A percentile compares a stretch with the other conserved stretches of the same genome.
phyloP scores from a whole-genome alignment of 2,797 vertebrate species.

The Danio choprae region DNA sequence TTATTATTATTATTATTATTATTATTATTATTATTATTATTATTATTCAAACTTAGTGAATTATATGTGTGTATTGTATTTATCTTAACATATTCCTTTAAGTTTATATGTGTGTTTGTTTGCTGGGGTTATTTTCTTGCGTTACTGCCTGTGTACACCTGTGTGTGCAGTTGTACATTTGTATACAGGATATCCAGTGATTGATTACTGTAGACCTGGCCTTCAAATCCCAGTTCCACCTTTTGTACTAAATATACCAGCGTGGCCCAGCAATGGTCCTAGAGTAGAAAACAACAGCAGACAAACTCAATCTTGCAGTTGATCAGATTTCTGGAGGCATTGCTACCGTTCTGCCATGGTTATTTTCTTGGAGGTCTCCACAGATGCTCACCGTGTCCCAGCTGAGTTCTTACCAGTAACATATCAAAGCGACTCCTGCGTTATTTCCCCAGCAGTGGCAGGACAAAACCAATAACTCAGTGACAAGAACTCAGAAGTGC shows the following conservation, averaged over 20 bases:
- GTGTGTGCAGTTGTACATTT: constrained; percentile 51
- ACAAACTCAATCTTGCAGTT: constrained; percentile 44
- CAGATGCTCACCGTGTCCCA: constrained; percentile 36
- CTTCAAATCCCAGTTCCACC: constrained; percentile 66
- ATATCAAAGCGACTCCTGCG: constrained; percentile 36
- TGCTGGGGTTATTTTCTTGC: too few species aligned
- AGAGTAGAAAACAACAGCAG: constrained; percentile 55
- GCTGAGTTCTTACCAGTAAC: constrained; percentile 28
- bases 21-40: too few species aligned
- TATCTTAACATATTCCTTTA: too few species aligned
- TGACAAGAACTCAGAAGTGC: constrained; percentile 27
- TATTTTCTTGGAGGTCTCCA: constrained; percentile 45
- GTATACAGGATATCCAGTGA: constrained; percentile 67
- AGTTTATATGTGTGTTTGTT: too few species aligned
- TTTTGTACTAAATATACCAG: constrained; percentile 75
- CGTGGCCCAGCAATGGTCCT: constrained; percentile 48
- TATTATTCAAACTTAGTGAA: too few species aligned
- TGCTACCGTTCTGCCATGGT: constrained; percentile 30
- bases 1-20: too few species aligned
- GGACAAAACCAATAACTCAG: constrained; percentile 33
- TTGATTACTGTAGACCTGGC: constrained; percentile 78
- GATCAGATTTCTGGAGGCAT: constrained; percentile 53
- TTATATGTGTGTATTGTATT: too few species aligned
- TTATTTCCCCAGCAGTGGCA: constrained; percentile 46
- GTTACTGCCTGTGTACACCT: too few species aligned